Percentiles rank a stretch among this genome's conserved stretches.
Conservation (phyloP, 2,113 vertebrate genomes). For the Circaetus gallicus region DNA sequence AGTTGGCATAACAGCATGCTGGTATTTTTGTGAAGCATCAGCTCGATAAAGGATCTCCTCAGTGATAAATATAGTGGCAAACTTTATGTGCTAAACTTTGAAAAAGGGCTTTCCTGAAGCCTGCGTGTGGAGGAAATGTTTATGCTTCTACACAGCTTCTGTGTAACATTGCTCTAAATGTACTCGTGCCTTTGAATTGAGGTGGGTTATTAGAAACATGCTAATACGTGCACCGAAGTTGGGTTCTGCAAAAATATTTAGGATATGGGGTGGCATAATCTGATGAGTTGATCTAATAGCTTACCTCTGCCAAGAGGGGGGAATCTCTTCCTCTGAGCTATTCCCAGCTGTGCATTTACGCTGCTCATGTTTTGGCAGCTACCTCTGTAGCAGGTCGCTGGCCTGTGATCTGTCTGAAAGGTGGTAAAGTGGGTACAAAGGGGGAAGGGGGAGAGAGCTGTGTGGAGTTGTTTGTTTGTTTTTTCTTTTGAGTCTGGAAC, state of each 20-base stretch:
- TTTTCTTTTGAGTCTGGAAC: not conserved
- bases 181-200: not conserved
- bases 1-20: not conserved
- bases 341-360: not conserved
- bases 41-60: not conserved
- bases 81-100: not conserved
- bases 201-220: not conserved
- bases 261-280: not conserved
- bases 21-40: not conserved
- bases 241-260: not conserved
- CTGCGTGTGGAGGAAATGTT: fast-evolving
- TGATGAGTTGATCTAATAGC: fast-evolving
- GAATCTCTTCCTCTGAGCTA: not conserved
- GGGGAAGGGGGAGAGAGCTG: not conserved
- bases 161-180: not conserved
- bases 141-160: not conserved
- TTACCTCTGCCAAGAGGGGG: not conserved
- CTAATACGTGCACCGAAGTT: fast-evolving
- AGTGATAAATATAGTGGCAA: not conserved
- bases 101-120: not conserved
- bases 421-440: too few relatives aligned
- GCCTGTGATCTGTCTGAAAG: not conserved
- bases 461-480: not conserved
- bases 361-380: too few relatives aligned
- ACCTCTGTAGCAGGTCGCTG: not conserved